phyloP scores from a whole-genome alignment of 2,113 vertebrate species.

The Cyprinodon variegatus region DNA sequence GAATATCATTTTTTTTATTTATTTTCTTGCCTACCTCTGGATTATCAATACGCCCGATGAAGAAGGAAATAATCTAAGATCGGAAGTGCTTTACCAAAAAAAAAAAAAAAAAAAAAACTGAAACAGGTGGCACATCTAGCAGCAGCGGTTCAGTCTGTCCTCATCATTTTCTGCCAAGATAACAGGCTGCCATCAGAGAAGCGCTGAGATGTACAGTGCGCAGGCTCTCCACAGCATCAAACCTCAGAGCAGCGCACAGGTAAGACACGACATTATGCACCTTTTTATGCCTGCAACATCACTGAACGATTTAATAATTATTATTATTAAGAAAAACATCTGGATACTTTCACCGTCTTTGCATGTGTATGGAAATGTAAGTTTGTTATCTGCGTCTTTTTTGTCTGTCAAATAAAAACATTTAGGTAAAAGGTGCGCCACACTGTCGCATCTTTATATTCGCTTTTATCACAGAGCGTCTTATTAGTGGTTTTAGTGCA shows the following conservation, averaged over 20 bases:
- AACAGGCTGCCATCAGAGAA: slow-evolving; percentile 66
- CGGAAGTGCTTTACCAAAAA: slow-evolving; percentile 16
- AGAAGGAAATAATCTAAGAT: slow-evolving; percentile 31
- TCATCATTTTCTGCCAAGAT: slow-evolving; percentile 56
- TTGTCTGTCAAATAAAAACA: slow-evolving; percentile 52
- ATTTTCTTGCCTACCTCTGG: slow-evolving; percentile 18
- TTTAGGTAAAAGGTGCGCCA: slow-evolving; percentile 67
- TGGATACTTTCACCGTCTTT: slow-evolving; percentile 2
- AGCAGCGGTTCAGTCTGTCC: slow-evolving; percentile 56
- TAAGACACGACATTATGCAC: slow-evolving; percentile 75
- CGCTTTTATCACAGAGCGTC: neutral
- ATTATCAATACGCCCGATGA: slow-evolving; percentile 45
- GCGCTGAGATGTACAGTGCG: slow-evolving; percentile 66
- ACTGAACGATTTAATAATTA: neutral
- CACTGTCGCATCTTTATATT: slow-evolving; percentile 19
- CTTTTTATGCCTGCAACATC: slow-evolving; percentile 18
- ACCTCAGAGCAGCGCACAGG: slow-evolving; percentile 70
- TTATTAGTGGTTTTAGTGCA: slow-evolving; percentile 25
- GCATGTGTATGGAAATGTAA: slow-evolving; percentile 7
- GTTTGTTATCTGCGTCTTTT: slow-evolving; percentile 46
- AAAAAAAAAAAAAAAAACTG: slow-evolving; percentile 16
- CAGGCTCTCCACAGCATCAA: slow-evolving; percentile 69
- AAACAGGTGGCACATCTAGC: slow-evolving; percentile 48
- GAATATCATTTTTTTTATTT: slow-evolving; percentile 30
- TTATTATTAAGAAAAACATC: neutral